A percentile compares a stretch with the other conserved stretches of the same genome.
phyloP scores from a whole-genome alignment of 1,140 invertebrate genomes.

The Pogonomyrmex californicus region DNA sequence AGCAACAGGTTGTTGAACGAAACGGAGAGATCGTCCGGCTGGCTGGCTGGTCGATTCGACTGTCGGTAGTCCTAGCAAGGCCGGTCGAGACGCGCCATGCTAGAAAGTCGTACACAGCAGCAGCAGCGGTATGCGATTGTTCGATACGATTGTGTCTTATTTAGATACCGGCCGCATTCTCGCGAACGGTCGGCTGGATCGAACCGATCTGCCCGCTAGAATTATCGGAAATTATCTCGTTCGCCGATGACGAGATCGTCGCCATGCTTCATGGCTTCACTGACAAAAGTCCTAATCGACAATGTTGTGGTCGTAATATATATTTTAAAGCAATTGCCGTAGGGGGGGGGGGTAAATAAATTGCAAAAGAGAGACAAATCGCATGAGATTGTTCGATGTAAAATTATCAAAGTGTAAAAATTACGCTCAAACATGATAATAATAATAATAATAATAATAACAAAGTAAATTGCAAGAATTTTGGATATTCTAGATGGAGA shows the following conservation, averaged over 20 bases:
- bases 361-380: not conserved
- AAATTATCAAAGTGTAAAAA: not conserved
- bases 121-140: constrained; percentile 75
- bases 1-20: constrained; percentile 76
- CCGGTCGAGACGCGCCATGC: constrained; percentile 64
- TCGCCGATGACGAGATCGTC: constrained; percentile 1
- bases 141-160: constrained; percentile 77
- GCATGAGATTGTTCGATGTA: not conserved
- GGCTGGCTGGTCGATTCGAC: constrained; percentile 54
- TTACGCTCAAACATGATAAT: too few relatives aligned
- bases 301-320: not conserved
- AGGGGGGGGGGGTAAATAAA: not conserved
- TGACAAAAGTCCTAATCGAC: not conserved
- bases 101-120: constrained; percentile 71
- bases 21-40: constrained; percentile 31
- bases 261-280: not conserved
- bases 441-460: too few relatives aligned
- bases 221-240: constrained; percentile 51
- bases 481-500: too few relatives aligned
- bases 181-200: constrained; percentile 11
- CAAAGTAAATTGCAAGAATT: too few relatives aligned
- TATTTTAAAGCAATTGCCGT: not conserved
- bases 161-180: constrained; percentile 75
- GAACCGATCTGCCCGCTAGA: constrained; percentile 36
- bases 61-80: constrained; percentile 74